These are phyloP conservation scores for Ferdinandea cuprea DNA, from an alignment of 2,888 invertebrate species.

Conservation along the genomic window DNA sequence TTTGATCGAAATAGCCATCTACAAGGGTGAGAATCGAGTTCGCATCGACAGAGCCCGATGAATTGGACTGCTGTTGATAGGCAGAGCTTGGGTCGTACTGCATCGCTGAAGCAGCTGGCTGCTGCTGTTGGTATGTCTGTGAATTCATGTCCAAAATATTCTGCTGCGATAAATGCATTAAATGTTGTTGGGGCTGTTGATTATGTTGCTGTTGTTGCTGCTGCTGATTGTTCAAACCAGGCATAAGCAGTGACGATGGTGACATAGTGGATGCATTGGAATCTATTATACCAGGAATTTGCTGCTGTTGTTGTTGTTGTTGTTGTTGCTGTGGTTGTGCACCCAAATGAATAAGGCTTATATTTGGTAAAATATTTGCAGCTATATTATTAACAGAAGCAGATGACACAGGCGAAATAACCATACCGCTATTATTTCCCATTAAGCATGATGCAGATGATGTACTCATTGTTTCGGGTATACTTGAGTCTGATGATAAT, in stretches of 20 bases:
- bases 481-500: conserved; percentile 27
- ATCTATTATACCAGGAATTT: conserved; percentile 30
- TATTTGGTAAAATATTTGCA: conserved; percentile 60
- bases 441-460: conserved; percentile 25
- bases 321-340: conserved; percentile 51
- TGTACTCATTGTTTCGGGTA: conserved; percentile 11
- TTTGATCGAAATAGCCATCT: conserved; percentile 65
- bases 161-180: conserved; percentile 42
- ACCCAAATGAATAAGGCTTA: conserved; percentile 59
- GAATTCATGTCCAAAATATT: conserved; percentile 51
- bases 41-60: conserved; percentile 77
- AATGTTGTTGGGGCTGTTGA: conserved; percentile 41
- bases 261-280: conserved; percentile 11
- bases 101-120: conserved; percentile 12
- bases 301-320: conserved; percentile 54
- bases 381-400: conserved; percentile 15
- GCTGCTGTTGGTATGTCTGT: conserved; percentile 49
- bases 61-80: conserved; percentile 41
- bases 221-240: conserved; percentile 17
- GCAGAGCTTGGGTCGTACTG: conserved; percentile 40
- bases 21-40: conserved; percentile 80
- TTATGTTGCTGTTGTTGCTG: conserved; percentile 17
- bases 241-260: conserved; percentile 20
- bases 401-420: conserved; percentile 47
- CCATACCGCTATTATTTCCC: conserved; percentile 48